A percentile compares a stretch with the other conserved stretches of the same genome.
phyloP scores from a whole-genome alignment of 2,797 vertebrate genomes.

The Petrocephalus sullivani region DNA sequence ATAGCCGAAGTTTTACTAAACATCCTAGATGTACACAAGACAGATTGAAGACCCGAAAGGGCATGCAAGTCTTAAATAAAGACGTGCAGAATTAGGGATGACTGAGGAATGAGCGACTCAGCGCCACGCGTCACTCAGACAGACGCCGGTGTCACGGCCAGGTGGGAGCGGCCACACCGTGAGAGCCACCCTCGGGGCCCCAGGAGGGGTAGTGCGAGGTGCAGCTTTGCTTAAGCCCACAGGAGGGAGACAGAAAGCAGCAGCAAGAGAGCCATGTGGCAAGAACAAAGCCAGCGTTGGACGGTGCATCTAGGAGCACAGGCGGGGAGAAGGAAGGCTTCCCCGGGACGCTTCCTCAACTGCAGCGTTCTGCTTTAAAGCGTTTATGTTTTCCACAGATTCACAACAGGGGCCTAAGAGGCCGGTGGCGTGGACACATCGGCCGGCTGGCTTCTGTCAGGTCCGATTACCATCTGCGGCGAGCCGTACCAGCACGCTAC shows the following conservation, averaged over 20 bases:
- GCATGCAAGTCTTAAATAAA: neutral
- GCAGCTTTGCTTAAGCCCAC: neutral
- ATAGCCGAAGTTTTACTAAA: neutral
- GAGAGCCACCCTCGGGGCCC: neutral
- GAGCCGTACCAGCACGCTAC: neutral
- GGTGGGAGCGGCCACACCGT: neutral
- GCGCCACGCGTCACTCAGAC: neutral
- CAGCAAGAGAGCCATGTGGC: neutral
- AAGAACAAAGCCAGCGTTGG: neutral
- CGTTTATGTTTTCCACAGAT: constrained; percentile 44
- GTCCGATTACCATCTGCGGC: constrained; percentile 43
- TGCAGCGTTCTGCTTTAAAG: constrained; percentile 31
- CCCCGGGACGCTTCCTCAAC: constrained; percentile 30
- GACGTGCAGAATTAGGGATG: neutral
- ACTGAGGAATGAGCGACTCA: neutral
- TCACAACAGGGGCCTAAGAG: constrained; percentile 37
- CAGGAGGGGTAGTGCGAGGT: neutral
- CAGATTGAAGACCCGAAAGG: neutral
- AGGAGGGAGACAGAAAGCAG: neutral
- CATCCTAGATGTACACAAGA: neutral
- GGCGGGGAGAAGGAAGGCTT: constrained; percentile 23
- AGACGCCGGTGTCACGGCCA: too few species aligned
- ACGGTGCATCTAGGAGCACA: neutral
- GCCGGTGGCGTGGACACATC: constrained; percentile 31
- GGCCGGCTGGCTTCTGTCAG: constrained; percentile 44